A percentile compares a stretch with the other conserved stretches of the same genome.
These are phyloP conservation scores for Phymatocera aterrima DNA, from an alignment of 2,888 invertebrate genomes.

Conservation along the genomic window DNA sequence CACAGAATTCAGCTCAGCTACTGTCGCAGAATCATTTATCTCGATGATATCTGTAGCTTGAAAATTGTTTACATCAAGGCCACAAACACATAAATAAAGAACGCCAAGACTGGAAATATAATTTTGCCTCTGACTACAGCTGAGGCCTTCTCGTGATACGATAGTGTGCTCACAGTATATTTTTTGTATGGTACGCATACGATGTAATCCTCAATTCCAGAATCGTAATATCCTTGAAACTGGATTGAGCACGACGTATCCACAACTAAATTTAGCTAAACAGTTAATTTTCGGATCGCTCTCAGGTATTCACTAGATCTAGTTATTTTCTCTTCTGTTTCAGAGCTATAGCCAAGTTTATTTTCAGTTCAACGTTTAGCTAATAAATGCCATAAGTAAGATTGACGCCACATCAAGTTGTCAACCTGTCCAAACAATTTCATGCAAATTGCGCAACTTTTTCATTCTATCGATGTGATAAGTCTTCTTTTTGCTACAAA, in stretches of 20 bases:
- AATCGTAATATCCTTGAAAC: background rate
- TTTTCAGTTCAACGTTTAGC: constrained; percentile 24
- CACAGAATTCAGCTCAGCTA: no score
- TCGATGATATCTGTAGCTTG: no score
- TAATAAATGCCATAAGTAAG: background rate
- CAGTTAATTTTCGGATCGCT: constrained; percentile 3
- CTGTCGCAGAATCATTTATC: no score
- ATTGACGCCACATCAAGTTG: background rate
- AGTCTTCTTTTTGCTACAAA: no score
- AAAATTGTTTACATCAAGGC: no score
- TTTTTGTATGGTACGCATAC: background rate
- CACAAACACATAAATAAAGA: no score
- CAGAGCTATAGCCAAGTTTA: constrained; percentile 9
- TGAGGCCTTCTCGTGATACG: no score
- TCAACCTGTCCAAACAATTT: background rate
- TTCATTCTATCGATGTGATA: no score
- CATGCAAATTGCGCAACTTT: background rate
- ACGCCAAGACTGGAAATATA: no score
- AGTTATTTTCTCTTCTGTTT: constrained; percentile 24
- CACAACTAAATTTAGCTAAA: background rate
- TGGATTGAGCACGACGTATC: background rate
- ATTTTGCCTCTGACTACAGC: no score
- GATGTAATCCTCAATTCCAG: background rate
- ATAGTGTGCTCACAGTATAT: background rate
- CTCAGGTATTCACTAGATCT: background rate